Evolutionary conservation across 2,888 invertebrate species (phyloP).

Genomic region (Gastracanthus pulcherrimus): DNA sequence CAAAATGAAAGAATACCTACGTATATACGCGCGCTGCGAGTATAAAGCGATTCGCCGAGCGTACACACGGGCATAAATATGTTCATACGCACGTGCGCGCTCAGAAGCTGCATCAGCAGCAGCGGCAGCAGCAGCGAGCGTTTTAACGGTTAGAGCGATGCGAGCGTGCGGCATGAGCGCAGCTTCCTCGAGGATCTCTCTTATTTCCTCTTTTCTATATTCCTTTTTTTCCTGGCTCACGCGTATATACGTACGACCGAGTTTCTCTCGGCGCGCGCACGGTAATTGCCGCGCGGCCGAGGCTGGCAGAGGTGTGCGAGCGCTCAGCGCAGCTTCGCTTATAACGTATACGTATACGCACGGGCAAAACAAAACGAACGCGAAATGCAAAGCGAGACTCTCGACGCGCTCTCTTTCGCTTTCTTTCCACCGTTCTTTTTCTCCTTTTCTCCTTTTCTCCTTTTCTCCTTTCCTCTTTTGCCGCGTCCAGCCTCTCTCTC

Average conservation of each 20-base stretch:
- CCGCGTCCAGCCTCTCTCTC: neutral
- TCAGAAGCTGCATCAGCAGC: too few species aligned
- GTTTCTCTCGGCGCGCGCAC: constrained; percentile 48
- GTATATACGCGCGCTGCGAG: neutral
- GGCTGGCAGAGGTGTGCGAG: neutral
- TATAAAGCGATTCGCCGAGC: too few species aligned
- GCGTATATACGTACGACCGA: constrained; percentile 50
- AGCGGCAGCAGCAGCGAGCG: too few species aligned
- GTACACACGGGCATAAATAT: too few species aligned
- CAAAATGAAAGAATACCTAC: neutral
- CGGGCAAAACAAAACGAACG: constrained; percentile 35
- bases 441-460: constrained; percentile 47
- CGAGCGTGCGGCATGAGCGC: too few species aligned
- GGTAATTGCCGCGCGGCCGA: constrained; percentile 43
- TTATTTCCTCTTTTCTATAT: constrained; percentile 38
- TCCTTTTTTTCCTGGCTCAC: constrained; percentile 47
- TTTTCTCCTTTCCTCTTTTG: constrained; percentile 1
- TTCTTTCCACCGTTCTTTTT: constrained; percentile 55
- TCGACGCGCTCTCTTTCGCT: constrained; percentile 32
- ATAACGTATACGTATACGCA: constrained; percentile 3
- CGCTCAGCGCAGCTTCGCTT: too few species aligned
- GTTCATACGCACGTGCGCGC: too few species aligned
- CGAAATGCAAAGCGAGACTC: constrained; percentile 26
- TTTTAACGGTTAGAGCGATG: constrained; percentile 15
- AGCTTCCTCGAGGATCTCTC: constrained; percentile 32